Evolutionary conservation across 1,140 invertebrate genomes (phyloP).

Genomic region (Aphis craccivora): DNA sequence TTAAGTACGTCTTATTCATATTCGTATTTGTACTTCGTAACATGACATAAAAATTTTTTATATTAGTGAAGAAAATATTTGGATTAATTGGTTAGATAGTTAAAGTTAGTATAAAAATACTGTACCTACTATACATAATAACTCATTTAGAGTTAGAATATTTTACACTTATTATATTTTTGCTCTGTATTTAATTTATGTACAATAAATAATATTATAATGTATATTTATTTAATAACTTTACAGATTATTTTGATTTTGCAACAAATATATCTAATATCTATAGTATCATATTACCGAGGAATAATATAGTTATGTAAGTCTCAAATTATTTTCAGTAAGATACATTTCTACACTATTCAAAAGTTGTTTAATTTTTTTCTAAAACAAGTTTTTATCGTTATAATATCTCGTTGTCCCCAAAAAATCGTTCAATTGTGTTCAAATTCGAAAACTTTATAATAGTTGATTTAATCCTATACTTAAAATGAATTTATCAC

Average conservation of each 20-base stretch:
- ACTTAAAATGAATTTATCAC: not conserved
- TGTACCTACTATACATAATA: not conserved
- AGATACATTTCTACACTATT: not conserved
- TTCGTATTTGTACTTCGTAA: not conserved
- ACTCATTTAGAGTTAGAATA: no score
- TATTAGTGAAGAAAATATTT: not conserved
- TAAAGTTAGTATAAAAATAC: not conserved
- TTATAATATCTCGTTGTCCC: not conserved
- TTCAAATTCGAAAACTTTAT: not conserved
- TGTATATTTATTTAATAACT: not conserved
- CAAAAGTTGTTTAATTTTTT: not conserved
- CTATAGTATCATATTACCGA: not conserved
- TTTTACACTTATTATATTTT: not conserved
- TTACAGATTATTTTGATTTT: not conserved
- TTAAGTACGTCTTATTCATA: not conserved
- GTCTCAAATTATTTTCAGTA: not conserved
- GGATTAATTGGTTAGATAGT: not conserved
- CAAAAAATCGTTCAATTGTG: not conserved
- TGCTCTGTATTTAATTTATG: not conserved
- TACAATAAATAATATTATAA: no score
- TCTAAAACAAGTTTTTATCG: slow-evolving; percentile 1
- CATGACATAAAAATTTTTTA: not conserved
- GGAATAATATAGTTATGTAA: not conserved
- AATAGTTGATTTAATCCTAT: not conserved
- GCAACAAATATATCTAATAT: not conserved